These are phyloP conservation scores for Thalpophila matura DNA, from an alignment of 2,888 invertebrate species.

Conservation along the genomic window DNA sequence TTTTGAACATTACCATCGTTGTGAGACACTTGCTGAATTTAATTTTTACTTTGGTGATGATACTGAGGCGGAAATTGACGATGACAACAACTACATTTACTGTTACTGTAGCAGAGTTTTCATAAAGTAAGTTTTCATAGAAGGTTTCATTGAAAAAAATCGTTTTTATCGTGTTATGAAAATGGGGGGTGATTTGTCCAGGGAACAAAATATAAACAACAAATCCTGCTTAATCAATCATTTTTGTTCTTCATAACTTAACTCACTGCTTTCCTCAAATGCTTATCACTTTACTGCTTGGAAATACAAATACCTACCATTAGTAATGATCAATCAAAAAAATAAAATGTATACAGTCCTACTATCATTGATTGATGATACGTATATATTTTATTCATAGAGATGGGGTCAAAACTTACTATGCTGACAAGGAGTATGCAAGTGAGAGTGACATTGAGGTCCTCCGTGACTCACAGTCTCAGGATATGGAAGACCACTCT, in stretches of 20 bases:
- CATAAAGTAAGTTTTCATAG: constrained; percentile 89
- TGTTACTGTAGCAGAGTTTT: constrained; percentile 94
- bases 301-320: too few relatives aligned
- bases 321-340: too few relatives aligned
- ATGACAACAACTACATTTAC: constrained; percentile 90
- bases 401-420: constrained; percentile 81
- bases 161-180: constrained; percentile 24
- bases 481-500: constrained; percentile 84
- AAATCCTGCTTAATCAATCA: background rate
- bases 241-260: background rate
- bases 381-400: constrained; percentile 71
- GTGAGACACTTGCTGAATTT: constrained; percentile 93
- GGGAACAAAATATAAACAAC: background rate
- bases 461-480: constrained; percentile 75
- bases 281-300: background rate
- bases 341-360: too few relatives aligned
- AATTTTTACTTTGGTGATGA: constrained; percentile 84
- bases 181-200: constrained; percentile 30
- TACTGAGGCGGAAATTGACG: constrained; percentile 71
- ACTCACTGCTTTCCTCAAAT: background rate
- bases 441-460: constrained; percentile 85
- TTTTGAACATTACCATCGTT: constrained; percentile 87
- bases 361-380: too few relatives aligned
- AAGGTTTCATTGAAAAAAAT: constrained; percentile 8
- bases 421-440: constrained; percentile 79